Evolutionary conservation across 2,113 vertebrate species (phyloP), one percentile per base, ranked within the genome.

Genomic region (Apteryx owenii): DNA sequence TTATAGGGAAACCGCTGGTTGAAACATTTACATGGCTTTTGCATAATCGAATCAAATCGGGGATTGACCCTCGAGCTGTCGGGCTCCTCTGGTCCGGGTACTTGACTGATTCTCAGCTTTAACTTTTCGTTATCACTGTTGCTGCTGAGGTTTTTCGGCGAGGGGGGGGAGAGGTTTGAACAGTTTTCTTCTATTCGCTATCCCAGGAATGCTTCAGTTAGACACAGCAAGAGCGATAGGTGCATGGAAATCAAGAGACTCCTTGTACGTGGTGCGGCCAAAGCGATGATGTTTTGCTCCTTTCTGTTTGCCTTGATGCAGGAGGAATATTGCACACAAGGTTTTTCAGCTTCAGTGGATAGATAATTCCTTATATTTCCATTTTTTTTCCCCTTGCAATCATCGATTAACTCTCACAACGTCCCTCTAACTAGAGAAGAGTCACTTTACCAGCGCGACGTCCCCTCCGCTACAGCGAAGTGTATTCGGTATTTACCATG

Each of bases 361-460:
- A 56, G 16, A 40, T 16, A 56, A 65, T 17, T 53, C 17, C 17
- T 36, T 48, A 0, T 12, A 70, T 31, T 79, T 78, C 23, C 33
- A 20, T 53, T 51, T 22, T 26, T 8, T 22, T 9, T 7, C 5
- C 29, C 19, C 26, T 56, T 42, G 12, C 38, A 66, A 12, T 31
- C 19, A 26, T 9, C 25, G 22, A 10, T 56, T 31, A 54, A 61
- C 13, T 19, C 70, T 29, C 69, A 48, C 40, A 8, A 6, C 31
- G 51, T 61, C 42, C 58, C 80, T n/a, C 53, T 9, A 7, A 25
- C 13, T 5, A 31, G 48, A 46, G 42, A n/a, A 12, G 50, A 71
- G 36, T 46, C 50, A 11, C 8, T 78, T 70, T 10, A 18, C 33
- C 25, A 46, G n/a, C 0, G 0, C 31, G 80, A 38, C 0, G 1